These are phyloP conservation scores for Trinectes maculatus DNA, from an alignment of 2,113 vertebrate genomes.

Conservation along the genomic window DNA sequence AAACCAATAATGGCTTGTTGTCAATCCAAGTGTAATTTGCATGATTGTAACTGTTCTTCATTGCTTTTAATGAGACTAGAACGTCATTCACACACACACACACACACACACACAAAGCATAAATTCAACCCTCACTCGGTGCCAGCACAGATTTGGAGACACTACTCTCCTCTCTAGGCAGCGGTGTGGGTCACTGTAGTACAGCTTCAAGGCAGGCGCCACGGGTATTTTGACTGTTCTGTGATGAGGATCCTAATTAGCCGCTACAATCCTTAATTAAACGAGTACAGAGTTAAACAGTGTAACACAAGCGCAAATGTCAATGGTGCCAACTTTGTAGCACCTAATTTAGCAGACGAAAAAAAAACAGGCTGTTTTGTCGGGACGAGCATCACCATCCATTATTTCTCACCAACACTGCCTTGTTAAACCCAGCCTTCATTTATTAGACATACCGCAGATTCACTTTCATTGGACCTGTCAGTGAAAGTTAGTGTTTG, in stretches of 20 bases:
- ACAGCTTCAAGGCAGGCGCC: constrained; percentile 42
- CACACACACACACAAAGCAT: not conserved
- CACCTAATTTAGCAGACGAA: constrained; percentile 40
- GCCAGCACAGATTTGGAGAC: constrained; percentile 19
- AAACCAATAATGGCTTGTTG: no score
- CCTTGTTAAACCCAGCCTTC: constrained; percentile 22
- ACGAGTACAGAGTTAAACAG: constrained; percentile 43
- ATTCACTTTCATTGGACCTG: constrained; percentile 19
- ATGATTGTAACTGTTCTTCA: no score
- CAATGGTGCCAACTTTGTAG: constrained; percentile 28
- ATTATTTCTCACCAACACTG: constrained; percentile 16
- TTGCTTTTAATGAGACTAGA: not conserved
- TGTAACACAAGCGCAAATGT: constrained; percentile 57
- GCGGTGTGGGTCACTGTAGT: constrained; percentile 30
- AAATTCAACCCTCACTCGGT: constrained; percentile 3
- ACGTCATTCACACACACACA: not conserved
- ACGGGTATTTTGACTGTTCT: constrained; percentile 40
- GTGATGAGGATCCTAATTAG: constrained; percentile 65
- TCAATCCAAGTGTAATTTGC: no score
- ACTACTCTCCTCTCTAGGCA: constrained; percentile 15
- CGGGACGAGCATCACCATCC: constrained; percentile 5
- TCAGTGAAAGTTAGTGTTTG: constrained; percentile 3
- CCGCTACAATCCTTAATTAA: constrained; percentile 64
- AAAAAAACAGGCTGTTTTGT: constrained; percentile 43
- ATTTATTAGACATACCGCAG: constrained; percentile 9